A percentile compares a stretch with the other conserved stretches of the same genome.
Conservation (phyloP, 2,888 invertebrate species). For the Endotricha flammealis region DNA sequence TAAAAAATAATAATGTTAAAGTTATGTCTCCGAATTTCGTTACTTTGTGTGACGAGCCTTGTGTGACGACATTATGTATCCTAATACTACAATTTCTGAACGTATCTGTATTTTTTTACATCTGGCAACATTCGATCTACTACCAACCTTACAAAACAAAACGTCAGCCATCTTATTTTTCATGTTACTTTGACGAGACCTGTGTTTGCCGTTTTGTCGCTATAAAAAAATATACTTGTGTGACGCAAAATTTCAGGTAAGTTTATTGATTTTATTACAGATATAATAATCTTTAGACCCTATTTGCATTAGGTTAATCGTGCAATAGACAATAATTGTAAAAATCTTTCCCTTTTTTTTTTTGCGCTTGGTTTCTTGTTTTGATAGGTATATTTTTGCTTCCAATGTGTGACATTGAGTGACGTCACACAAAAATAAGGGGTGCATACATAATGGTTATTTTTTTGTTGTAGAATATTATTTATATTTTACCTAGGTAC, state of each 20-base stretch:
- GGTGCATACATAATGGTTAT: too few species aligned
- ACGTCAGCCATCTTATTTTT: not conserved
- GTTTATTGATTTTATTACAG: slow-evolving; percentile 3
- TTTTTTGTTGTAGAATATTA: not conserved
- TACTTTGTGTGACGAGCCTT: slow-evolving; percentile 7
- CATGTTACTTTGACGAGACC: not conserved
- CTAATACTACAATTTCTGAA: slow-evolving; percentile 3
- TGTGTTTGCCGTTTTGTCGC: slow-evolving; percentile 4
- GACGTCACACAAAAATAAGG: not conserved
- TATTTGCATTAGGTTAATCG: slow-evolving; percentile 1
- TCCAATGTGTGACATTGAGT: too few species aligned
- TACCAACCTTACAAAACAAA: slow-evolving; percentile 6
- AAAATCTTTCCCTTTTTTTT: too few species aligned
- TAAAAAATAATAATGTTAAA: not conserved
- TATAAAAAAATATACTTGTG: slow-evolving; percentile 6
- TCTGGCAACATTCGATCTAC: slow-evolving; percentile 4
- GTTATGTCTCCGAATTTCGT: slow-evolving; percentile 2
- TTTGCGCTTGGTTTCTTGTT: too few species aligned
- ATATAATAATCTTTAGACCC: slow-evolving; percentile 1
- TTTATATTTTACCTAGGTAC: not conserved
- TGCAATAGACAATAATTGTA: too few species aligned
- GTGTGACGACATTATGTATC: slow-evolving; percentile 5
- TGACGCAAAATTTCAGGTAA: slow-evolving; percentile 3
- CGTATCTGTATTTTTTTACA: slow-evolving; percentile 6
- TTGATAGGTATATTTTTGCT: too few species aligned